Conservation (phyloP, 2,888 invertebrate species). For the Tipula confusa region DNA sequence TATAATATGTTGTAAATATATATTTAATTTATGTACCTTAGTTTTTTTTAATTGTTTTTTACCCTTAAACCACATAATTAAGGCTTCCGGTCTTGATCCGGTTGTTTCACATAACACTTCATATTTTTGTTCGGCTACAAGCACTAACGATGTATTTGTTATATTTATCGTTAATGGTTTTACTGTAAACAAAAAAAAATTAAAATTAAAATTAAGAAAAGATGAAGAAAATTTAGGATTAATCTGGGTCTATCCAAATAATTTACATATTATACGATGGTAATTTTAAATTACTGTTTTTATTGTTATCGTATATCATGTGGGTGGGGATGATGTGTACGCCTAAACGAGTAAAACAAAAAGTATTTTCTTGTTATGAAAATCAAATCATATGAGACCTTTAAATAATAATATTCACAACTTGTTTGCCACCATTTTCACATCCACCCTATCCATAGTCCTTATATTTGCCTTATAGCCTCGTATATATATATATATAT, state of each 20-base stretch:
- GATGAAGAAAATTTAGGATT: neutral
- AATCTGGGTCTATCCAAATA: neutral
- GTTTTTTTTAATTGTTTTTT: conserved; percentile 41
- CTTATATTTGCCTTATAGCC: neutral
- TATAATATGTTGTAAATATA: neutral
- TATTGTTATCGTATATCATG: neutral
- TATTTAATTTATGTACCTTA: conserved; percentile 29
- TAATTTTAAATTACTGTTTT: neutral
- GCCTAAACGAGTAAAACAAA: neutral
- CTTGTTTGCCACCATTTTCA: neutral
- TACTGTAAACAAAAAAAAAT: too few species aligned
- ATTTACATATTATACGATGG: neutral
- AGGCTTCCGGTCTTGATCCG: conserved; percentile 55
- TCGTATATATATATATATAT: neutral
- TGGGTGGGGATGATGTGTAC: too few species aligned
- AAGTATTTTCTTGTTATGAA: neutral
- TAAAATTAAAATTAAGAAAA: neutral
- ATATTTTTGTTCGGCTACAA: conserved; percentile 52
- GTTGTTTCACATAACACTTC: conserved; percentile 53
- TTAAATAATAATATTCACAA: conserved; percentile 8
- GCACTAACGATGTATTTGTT: conserved; percentile 46
- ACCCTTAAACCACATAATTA: conserved; percentile 57
- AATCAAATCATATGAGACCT: neutral
- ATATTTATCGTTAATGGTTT: conserved; percentile 53
- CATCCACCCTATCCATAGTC: neutral